Conservation (phyloP, 2,888 invertebrate species). For the Tinea pellionella region DNA sequence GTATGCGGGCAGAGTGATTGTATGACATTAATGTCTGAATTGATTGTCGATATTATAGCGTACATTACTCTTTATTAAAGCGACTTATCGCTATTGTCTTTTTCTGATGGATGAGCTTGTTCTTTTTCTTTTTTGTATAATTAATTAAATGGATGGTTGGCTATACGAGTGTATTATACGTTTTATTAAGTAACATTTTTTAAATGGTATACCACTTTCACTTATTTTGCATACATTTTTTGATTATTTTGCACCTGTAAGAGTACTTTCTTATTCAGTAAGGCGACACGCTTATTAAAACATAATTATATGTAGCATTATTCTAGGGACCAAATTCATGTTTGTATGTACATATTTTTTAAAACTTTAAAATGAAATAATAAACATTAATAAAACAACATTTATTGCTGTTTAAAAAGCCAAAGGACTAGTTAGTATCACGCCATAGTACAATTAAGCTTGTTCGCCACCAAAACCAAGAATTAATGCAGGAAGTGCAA, state of each 20-base stretch:
- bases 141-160: too few species aligned
- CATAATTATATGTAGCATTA: too few species aligned
- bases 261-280: too few species aligned
- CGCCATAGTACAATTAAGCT: constrained; percentile 51
- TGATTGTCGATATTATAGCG: constrained; percentile 35
- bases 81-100: constrained; percentile 16
- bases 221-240: too few species aligned
- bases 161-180: too few species aligned
- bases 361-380: background rate
- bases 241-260: too few species aligned
- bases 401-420: constrained; percentile 26
- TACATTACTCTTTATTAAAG: constrained; percentile 30
- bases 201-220: too few species aligned
- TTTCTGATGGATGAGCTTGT: too few species aligned
- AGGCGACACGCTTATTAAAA: too few species aligned
- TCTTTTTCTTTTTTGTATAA: too few species aligned
- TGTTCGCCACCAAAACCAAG: constrained; percentile 29
- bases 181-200: too few species aligned
- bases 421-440: constrained; percentile 36
- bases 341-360: background rate
- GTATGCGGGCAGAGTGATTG: constrained; percentile 14
- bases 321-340: too few species aligned
- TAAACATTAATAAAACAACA: constrained; percentile 16
- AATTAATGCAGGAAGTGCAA: constrained; percentile 27
- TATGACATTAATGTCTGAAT: constrained; percentile 15